Evolutionary conservation across 2,888 invertebrate genomes (phyloP).

Genomic region (Standfussiana lucernea): DNA sequence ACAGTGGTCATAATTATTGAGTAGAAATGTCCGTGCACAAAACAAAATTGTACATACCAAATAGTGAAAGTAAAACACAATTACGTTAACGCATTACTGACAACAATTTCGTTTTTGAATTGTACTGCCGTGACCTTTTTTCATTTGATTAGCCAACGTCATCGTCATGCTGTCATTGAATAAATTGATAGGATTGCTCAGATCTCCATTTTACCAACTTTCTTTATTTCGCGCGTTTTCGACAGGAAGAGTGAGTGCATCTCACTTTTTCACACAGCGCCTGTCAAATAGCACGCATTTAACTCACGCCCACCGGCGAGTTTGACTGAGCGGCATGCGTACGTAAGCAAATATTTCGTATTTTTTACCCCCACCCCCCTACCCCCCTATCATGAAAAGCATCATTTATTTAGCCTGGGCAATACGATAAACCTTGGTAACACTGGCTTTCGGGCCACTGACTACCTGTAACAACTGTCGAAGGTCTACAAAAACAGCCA

Average conservation of each 20-base stretch:
- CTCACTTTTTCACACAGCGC: neutral
- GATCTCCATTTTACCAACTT: neutral
- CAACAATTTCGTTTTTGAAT: neutral
- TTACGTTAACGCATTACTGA: neutral
- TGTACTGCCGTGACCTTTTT: too few relatives aligned
- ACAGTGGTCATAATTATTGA: neutral
- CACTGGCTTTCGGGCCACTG: too few relatives aligned
- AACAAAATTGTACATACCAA: neutral
- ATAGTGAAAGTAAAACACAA: neutral
- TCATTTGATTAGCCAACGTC: neutral
- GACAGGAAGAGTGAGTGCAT: neutral
- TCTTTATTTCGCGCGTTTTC: neutral
- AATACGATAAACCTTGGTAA: too few relatives aligned
- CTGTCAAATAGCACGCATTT: neutral
- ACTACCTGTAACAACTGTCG: too few relatives aligned
- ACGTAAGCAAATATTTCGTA: neutral
- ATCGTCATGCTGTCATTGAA: neutral
- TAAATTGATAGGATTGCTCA: neutral
- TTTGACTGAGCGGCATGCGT: neutral
- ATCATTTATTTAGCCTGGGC: too few relatives aligned
- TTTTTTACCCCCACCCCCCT: too few relatives aligned
- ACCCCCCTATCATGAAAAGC: too few relatives aligned
- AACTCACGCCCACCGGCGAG: neutral
- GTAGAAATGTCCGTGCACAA: neutral
- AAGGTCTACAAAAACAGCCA: too few relatives aligned